These are phyloP conservation scores for Geophilus truncorum DNA, from an alignment of 2,888 invertebrate genomes.

Conservation along the genomic window DNA sequence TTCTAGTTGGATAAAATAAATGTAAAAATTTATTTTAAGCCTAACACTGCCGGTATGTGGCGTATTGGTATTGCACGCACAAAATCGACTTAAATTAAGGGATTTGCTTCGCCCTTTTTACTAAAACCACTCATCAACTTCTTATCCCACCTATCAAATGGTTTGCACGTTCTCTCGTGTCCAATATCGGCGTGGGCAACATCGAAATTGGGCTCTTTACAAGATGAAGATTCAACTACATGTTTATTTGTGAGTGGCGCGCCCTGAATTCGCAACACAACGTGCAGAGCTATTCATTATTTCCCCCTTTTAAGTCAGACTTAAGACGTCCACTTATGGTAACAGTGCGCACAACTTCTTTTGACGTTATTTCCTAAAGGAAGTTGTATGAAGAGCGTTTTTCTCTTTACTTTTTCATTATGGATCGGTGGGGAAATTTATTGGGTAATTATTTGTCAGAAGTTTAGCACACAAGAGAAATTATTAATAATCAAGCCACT, in stretches of 20 bases:
- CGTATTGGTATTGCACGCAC: not conserved
- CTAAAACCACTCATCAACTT: not conserved
- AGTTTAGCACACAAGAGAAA: slow-evolving; percentile 12
- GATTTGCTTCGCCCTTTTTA: not conserved
- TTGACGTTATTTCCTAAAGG: no score
- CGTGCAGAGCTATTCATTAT: not conserved
- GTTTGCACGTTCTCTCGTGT: not conserved
- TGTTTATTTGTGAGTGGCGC: not conserved
- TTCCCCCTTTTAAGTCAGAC: not conserved
- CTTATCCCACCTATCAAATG: not conserved
- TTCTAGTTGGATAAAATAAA: not conserved
- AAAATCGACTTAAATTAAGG: not conserved
- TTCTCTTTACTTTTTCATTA: not conserved
- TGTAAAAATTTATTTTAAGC: not conserved
- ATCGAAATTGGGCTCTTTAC: not conserved
- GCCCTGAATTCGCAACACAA: not conserved
- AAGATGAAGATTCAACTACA: not conserved
- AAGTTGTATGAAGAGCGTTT: not conserved
- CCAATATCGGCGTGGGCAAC: not conserved
- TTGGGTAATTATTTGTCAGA: slow-evolving; percentile 16
- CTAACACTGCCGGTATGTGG: no score
- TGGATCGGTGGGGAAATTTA: not conserved
- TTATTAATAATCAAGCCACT: slow-evolving; percentile 12
- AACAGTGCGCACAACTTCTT: no score
- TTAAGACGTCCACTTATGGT: not conserved